phyloP scores from a whole-genome alignment of 2,888 invertebrate genomes.

The Phyllotreta cruciferae region DNA sequence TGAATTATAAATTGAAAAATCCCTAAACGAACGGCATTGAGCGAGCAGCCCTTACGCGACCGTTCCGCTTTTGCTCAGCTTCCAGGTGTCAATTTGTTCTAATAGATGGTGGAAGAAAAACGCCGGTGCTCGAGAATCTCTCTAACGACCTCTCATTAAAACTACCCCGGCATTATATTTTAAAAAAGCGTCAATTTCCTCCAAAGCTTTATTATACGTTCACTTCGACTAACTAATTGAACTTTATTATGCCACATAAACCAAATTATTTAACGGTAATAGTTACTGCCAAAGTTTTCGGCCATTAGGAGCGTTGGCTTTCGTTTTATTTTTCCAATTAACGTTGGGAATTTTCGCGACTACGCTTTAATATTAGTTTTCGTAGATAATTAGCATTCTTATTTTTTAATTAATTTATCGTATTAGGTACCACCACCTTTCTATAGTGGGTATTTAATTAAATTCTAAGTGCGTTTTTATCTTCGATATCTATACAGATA shows the following conservation, averaged over 20 bases:
- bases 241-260: conserved; percentile 45
- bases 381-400: not conserved
- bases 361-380: conserved; percentile 8
- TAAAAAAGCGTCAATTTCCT: conserved; percentile 44
- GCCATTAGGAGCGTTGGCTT: conserved; percentile 28
- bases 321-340: conserved; percentile 36
- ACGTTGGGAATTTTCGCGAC: conserved; percentile 21
- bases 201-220: conserved; percentile 46
- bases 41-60: conserved; percentile 13
- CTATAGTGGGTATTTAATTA: too few species aligned
- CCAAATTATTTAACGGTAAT: conserved; percentile 40
- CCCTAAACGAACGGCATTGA: conserved; percentile 1
- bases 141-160: conserved; percentile 56
- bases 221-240: conserved; percentile 44
- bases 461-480: too few species aligned
- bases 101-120: conserved; percentile 58
- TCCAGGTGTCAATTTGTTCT: conserved; percentile 63
- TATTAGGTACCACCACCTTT: too few species aligned
- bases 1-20: too few species aligned
- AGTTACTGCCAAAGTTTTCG: conserved; percentile 39
- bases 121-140: conserved; percentile 43
- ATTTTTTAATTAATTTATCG: conserved; percentile 4
- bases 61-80: conserved; percentile 50
- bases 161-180: conserved; percentile 51
- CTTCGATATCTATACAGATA: too few species aligned